Evolutionary conservation across 2,797 vertebrate species (phyloP), one percentile per base, ranked within the genome.

Genomic region (Rhinatrema bivittatum): DNA sequence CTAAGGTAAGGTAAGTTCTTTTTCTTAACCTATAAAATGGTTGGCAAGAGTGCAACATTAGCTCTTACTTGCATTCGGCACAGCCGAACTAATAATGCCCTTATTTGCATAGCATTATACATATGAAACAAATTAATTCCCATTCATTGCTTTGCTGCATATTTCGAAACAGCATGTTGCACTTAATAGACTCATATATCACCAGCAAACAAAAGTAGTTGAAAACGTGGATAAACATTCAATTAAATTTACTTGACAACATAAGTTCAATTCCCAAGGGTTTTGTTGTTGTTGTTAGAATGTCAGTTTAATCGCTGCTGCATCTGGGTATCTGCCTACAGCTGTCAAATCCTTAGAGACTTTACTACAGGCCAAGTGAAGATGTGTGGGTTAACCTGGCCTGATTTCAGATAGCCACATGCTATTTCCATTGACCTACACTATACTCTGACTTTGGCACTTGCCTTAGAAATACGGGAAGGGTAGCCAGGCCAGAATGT

Each of bases 41-140:
- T n/a, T n/a, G n/a, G n/a, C n/a, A n/a, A n/a, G n/a, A n/a, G n/a
- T n/a, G n/a, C n/a, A n/a, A n/a, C n/a, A n/a, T n/a, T n/a, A n/a
- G n/a, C n/a, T n/a, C n/a, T n/a, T n/a, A n/a, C n/a, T n/a, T n/a
- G n/a, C n/a, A n/a, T n/a, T n/a, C n/a, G n/a, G n/a, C n/a, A n/a
- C n/a, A n/a, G n/a, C n/a, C n/a, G n/a, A n/a, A n/a, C n/a, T 48
- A 21, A 13, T 26, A 41, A 43, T 50, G n/a, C 16, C n/a, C 0
- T 0, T 21, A 27, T 32, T 50, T 50, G 44, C 30, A 28, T 16
- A 9, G 15, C 28, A 3, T n/a, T n/a, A 49, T 33, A 53, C 54
- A 70, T 56, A 65, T 53, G 60, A 67, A 60, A 60, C 43, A 39
- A 29, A 70, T 68, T 62, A 56, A 40, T 56, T 58, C 55, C 28